Conservation (phyloP, 2,113 vertebrate genomes). For the Equus przewalskii region DNA sequence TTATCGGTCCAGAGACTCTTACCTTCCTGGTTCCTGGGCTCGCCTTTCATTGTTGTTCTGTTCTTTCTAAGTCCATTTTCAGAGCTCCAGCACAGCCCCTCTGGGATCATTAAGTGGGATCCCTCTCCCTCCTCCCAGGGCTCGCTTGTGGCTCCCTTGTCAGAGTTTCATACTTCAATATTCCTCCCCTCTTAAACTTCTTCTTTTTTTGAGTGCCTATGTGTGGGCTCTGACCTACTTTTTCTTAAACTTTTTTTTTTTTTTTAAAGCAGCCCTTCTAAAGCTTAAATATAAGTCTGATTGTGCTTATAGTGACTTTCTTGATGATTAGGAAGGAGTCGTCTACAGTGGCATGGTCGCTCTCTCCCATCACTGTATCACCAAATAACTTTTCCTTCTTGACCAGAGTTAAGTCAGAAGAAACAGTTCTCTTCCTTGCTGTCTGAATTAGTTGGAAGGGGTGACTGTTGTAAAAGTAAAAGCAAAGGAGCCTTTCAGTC, state of each 20-base stretch:
- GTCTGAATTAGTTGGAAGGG: background rate
- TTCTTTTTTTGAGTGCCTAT: background rate
- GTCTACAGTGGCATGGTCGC: background rate
- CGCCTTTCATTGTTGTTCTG: background rate
- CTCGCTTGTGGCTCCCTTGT: background rate
- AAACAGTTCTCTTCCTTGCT: background rate
- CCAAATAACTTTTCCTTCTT: background rate
- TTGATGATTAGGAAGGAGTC: background rate
- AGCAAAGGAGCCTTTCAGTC: background rate
- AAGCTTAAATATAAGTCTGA: background rate
- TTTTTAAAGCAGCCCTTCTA: background rate
- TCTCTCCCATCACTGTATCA: background rate
- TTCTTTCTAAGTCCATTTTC: background rate
- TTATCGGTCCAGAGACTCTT: background rate
- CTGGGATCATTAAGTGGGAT: background rate
- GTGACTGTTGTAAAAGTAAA: background rate
- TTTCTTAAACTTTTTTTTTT: background rate
- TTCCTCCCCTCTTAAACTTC: background rate
- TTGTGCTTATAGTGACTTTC: background rate
- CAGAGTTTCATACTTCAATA: background rate
- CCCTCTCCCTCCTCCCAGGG: background rate
- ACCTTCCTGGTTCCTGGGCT: background rate
- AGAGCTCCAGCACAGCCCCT: background rate
- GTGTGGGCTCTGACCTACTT: background rate
- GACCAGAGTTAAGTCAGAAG: background rate